Base-by-base conservation (phyloP, 2,888 invertebrate genomes). In the Megamerina dolium region DNA sequence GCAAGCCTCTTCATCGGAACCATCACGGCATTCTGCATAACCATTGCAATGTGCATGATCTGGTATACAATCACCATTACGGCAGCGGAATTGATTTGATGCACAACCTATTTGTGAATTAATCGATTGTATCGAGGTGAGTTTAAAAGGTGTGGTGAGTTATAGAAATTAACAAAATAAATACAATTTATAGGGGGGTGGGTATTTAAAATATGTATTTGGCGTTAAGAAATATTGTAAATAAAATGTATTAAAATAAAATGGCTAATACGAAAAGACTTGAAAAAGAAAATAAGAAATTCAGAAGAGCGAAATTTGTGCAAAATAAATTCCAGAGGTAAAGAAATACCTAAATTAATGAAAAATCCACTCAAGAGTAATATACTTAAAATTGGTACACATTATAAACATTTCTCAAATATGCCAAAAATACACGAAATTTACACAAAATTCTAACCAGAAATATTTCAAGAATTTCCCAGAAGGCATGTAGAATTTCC, bases 1-100 rank as follows among this genome's bases (percentile, higher is more conserved):
- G 46, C 85, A 86, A 51, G 75, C 71, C 16, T 56, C 55, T 64
- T 89, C 89, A 61, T 89, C 88, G 17, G 78, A 77, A 5, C 76
- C 76, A 58, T 83, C 82, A 5, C 70, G 61, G 58, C 89, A 89
- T 54, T 88, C 80, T 1, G 39, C 30, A 2, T 57, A 55, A 3
- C 80, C 78, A 60, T 88, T 80, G 64, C 90, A 91, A 46, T 70
- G 65, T 45, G 75, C 76, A 17, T 73, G 71, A 2, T 66, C 67
- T 43, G 80, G 76, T 46, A 89, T 79, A 56, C 87, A 88, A 45
- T 78, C 74, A 2, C 85, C 82, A 46, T 80, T 78, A 21, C 61
- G 63, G 63, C 90, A 90, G 49, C 77, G 77, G 74, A 82, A 88
- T 61, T 86, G 76, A 56, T 79, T 75, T 2, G 66, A 52, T 9